Conservation (phyloP, 2,113 vertebrate species). For the Dromas ardeola region DNA sequence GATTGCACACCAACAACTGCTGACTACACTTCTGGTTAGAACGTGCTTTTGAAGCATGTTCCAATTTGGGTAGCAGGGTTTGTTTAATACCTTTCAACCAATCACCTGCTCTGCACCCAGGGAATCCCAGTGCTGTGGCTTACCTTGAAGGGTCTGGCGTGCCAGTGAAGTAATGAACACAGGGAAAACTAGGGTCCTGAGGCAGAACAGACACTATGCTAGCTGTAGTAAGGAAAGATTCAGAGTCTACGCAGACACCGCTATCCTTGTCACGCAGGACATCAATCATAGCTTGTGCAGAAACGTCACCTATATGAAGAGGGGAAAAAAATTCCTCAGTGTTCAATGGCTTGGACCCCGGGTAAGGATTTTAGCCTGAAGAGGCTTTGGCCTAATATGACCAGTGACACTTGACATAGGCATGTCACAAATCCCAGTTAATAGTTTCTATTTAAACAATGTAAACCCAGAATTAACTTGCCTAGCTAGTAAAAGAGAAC, state of each 20-base stretch:
- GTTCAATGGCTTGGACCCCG: neutral
- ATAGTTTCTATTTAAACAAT: neutral
- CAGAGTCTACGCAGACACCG: conserved; percentile 79
- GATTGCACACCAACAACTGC: neutral
- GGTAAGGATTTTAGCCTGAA: neutral
- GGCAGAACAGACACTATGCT: conserved; percentile 81
- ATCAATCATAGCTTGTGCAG: conserved; percentile 79
- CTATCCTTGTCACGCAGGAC: conserved; percentile 78
- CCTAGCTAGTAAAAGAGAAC: neutral
- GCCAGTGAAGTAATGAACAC: conserved; percentile 83
- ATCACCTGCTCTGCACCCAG: neutral
- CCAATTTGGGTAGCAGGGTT: neutral
- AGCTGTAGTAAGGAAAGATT: conserved; percentile 80
- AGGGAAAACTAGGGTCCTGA: conserved; percentile 72
- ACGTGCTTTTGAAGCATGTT: neutral
- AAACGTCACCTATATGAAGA: conserved; percentile 70
- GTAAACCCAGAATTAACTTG: neutral
- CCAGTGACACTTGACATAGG: neutral
- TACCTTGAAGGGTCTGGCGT: conserved; percentile 84
- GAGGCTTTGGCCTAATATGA: neutral
- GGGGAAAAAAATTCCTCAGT: neutral
- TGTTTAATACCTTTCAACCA: neutral
- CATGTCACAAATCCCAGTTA: neutral
- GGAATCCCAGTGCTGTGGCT: neutral
- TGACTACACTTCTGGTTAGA: neutral